phyloP scores from a whole-genome alignment of 2,113 vertebrate species.

The Oceanodroma tethys region DNA sequence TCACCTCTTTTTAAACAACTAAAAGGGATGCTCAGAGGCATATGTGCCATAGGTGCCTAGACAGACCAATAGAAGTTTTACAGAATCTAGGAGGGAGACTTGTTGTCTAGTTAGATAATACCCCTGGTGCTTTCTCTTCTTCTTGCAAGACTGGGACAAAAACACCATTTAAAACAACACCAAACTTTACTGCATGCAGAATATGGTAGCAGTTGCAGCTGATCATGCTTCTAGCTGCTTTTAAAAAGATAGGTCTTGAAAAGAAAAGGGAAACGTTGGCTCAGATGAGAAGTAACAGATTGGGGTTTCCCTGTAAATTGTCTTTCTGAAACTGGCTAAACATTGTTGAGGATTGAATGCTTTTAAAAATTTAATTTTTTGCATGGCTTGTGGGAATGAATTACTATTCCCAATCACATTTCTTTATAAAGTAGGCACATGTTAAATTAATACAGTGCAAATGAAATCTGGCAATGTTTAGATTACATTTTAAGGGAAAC shows the following conservation, averaged over 20 bases:
- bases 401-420: neutral
- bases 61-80: neutral
- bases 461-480: neutral
- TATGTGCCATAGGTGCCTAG: neutral
- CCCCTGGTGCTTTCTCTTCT: neutral
- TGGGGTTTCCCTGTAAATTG: neutral
- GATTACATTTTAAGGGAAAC: neutral
- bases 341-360: neutral
- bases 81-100: neutral
- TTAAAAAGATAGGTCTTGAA: neutral
- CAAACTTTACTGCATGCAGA: neutral
- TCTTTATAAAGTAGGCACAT: neutral
- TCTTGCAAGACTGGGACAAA: neutral
- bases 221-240: neutral
- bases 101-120: neutral
- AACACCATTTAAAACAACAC: neutral
- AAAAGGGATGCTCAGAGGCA: neutral
- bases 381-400: neutral
- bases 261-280: neutral
- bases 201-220: neutral
- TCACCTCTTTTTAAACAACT: neutral
- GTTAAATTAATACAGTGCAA: neutral
- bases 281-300: neutral
- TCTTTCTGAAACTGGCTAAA: neutral
- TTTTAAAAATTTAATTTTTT: neutral